A percentile compares a stretch with the other conserved stretches of the same genome.
phyloP scores from a whole-genome alignment of 2,113 vertebrate genomes.

The Urocynchramus pylzowi region DNA sequence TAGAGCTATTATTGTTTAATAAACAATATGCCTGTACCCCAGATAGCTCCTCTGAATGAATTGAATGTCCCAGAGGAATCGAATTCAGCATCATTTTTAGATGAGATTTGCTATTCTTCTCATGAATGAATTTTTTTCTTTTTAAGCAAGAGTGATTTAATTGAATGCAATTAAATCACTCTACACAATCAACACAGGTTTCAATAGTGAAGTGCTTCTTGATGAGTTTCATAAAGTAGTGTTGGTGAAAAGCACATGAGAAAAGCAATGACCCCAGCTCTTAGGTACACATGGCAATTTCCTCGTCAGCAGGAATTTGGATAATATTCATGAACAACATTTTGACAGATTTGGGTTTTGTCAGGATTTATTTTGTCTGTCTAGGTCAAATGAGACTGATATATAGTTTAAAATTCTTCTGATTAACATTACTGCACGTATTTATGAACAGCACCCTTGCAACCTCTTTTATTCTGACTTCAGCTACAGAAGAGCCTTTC shows the following conservation, averaged over 20 bases:
- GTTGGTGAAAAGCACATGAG: background rate
- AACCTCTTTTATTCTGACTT: background rate
- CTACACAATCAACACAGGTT: background rate
- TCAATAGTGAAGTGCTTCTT: background rate
- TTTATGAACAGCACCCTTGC: background rate
- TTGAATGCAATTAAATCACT: constrained; percentile 31
- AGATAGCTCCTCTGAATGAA: background rate
- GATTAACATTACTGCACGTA: background rate
- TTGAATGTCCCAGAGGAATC: background rate
- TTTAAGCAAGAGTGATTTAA: background rate
- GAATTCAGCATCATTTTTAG: background rate
- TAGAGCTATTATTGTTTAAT: constrained; percentile 20
- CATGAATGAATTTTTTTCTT: background rate
- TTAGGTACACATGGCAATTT: background rate
- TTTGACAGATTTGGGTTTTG: background rate
- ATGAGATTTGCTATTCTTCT: background rate
- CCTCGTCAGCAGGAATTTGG: background rate
- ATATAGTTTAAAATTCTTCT: background rate
- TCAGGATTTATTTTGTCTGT: background rate
- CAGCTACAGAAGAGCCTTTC: background rate
- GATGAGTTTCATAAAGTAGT: background rate
- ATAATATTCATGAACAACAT: background rate
- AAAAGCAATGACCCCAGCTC: background rate
- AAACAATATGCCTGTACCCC: background rate
- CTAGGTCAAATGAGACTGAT: background rate